Conservation (phyloP, 2,113 vertebrate genomes). For the Pao palembangensis region DNA sequence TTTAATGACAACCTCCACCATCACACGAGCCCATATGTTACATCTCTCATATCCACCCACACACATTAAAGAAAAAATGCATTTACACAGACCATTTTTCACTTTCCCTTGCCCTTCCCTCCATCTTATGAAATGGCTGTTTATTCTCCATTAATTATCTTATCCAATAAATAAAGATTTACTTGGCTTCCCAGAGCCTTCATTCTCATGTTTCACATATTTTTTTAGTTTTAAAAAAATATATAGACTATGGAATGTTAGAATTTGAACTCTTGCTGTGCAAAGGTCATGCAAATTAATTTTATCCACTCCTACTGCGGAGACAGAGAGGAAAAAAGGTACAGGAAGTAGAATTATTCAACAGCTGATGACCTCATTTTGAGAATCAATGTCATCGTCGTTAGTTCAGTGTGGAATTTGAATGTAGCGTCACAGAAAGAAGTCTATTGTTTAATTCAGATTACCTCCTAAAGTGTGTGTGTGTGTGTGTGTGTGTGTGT, state of each 20-base stretch:
- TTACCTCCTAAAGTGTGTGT: slow-evolving; percentile 37
- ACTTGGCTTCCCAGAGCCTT: slow-evolving; percentile 64
- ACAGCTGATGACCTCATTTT: slow-evolving; percentile 29
- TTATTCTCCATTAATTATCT: slow-evolving; percentile 65
- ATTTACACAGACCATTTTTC: slow-evolving; percentile 14
- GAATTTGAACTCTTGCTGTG: slow-evolving; percentile 61
- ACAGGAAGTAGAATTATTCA: slow-evolving; percentile 13
- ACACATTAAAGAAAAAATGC: slow-evolving; percentile 15
- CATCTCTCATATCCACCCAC: slow-evolving; percentile 12
- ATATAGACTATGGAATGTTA: slow-evolving; percentile 49
- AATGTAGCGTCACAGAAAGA: slow-evolving; percentile 34
- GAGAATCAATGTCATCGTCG: slow-evolving; percentile 8
- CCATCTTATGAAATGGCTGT: slow-evolving; percentile 63
- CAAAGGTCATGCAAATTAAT: slow-evolving; percentile 70
- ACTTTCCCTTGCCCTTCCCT: slow-evolving; percentile 2
- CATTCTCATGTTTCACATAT: slow-evolving; percentile 63
- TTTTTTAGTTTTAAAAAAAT: not conserved
- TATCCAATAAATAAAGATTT: slow-evolving; percentile 62
- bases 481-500: slow-evolving; percentile 15
- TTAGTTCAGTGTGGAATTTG: slow-evolving; percentile 7
- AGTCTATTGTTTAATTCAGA: slow-evolving; percentile 46
- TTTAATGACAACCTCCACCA: slow-evolving; percentile 25
- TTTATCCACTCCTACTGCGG: slow-evolving; percentile 49
- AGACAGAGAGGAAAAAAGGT: slow-evolving; percentile 3
- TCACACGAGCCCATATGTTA: slow-evolving; percentile 39